A percentile compares a stretch with the other conserved stretches of the same genome.
Conservation (phyloP, 1,140 invertebrate genomes). For the Asobara japonica region DNA sequence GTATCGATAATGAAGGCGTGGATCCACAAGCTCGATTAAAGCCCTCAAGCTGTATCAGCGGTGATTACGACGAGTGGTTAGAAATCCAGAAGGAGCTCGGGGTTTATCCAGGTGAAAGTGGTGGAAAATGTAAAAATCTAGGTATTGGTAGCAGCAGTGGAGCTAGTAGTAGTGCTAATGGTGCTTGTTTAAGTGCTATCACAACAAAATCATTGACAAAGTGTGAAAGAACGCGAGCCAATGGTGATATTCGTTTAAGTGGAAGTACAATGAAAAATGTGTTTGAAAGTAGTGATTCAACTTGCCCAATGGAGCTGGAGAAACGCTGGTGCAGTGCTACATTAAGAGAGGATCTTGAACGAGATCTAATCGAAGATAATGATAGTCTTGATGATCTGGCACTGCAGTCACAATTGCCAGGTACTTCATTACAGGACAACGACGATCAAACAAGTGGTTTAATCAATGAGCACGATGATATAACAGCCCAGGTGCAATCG, state of each 20-base stretch:
- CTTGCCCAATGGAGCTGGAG: constrained; percentile 34
- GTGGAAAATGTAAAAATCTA: constrained; percentile 55
- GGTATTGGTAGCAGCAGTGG: constrained; percentile 28
- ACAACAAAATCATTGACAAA: constrained; percentile 41
- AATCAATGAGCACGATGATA: constrained; percentile 69
- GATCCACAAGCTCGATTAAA: constrained; percentile 56
- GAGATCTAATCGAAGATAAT: constrained; percentile 59
- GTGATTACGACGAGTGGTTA: constrained; percentile 75
- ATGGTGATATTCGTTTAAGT: constrained; percentile 54
- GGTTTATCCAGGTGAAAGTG: constrained; percentile 60
- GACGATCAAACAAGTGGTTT: constrained; percentile 46
- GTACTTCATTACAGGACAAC: constrained; percentile 27
- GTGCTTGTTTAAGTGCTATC: constrained; percentile 39
- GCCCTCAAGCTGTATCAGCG: constrained; percentile 56
- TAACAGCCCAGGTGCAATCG: constrained; percentile 80
- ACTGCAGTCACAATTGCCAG: constrained; percentile 51
- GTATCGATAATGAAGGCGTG: constrained; percentile 43
- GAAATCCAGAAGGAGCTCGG: constrained; percentile 76
- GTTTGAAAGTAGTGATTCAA: constrained; percentile 41
- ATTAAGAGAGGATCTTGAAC: constrained; percentile 50
- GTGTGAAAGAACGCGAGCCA: constrained; percentile 57
- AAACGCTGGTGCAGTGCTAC: constrained; percentile 53
- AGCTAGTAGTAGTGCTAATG: constrained; percentile 33
- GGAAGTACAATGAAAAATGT: constrained; percentile 39
- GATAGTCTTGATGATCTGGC: constrained; percentile 60